Conservation (phyloP, 1,140 invertebrate genomes). For the Alviniconcha marisindica region DNA sequence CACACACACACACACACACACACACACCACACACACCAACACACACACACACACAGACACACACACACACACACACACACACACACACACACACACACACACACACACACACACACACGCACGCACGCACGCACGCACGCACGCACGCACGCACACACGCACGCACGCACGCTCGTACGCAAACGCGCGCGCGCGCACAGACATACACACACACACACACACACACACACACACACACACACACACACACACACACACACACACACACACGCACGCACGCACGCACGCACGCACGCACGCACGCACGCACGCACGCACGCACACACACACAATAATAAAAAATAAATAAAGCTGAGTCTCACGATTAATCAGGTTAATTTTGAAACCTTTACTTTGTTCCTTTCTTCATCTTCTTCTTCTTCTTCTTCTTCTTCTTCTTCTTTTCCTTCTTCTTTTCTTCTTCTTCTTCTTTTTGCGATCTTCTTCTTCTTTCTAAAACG, state of each 20-base stretch:
- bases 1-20: too few relatives aligned
- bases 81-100: conserved; percentile 21
- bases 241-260: background rate
- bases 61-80: conserved; percentile 14
- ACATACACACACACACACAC: conserved; percentile 24
- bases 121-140: conserved; percentile 7
- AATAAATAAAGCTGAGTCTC: background rate
- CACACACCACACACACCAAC: too few relatives aligned
- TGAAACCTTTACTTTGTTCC: background rate
- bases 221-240: conserved; percentile 24
- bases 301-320: background rate
- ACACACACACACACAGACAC: conserved; percentile 6
- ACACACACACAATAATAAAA: background rate
- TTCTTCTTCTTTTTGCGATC: background rate
- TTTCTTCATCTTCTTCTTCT: background rate
- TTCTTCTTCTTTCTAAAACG: too few relatives aligned
- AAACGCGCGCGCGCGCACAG: conserved; percentile 8
- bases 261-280: too few relatives aligned
- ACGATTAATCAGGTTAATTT: background rate
- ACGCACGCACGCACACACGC: background rate
- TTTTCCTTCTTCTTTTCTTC: background rate
- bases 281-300: background rate
- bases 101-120: conserved; percentile 14
- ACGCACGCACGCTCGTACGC: background rate
- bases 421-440: background rate